phyloP scores from a whole-genome alignment of 2,888 invertebrate genomes.

The Acanthosepion lycidas region DNA sequence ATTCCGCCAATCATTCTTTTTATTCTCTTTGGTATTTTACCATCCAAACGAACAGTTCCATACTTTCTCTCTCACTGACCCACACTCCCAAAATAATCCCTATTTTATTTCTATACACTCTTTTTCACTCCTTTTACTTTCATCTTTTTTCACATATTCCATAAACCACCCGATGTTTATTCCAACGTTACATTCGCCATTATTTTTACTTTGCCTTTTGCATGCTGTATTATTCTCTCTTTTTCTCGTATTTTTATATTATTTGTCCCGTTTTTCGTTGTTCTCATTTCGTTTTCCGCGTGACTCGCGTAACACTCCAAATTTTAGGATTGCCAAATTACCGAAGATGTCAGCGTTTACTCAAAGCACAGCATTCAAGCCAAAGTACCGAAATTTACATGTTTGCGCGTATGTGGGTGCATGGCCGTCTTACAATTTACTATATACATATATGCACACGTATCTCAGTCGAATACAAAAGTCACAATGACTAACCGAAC shows the following conservation, averaged over 20 bases:
- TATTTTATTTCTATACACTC: too few relatives aligned
- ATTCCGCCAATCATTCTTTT: too few relatives aligned
- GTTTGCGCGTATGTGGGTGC: not conserved
- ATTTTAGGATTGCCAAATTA: conserved; percentile 33
- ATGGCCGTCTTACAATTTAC: not conserved
- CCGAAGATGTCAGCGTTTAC: not conserved
- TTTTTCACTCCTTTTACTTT: not conserved
- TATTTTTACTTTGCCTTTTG: not conserved
- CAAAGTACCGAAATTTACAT: not conserved
- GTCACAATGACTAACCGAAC: not conserved
- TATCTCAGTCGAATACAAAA: not conserved
- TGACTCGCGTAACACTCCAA: not conserved
- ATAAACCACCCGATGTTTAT: too few relatives aligned
- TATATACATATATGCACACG: not conserved
- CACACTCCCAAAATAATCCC: too few relatives aligned
- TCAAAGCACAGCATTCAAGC: not conserved
- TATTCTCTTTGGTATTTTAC: too few relatives aligned
- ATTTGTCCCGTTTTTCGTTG: not conserved
- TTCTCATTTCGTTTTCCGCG: not conserved
- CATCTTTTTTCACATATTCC: not conserved
- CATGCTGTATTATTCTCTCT: not conserved
- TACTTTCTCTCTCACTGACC: too few relatives aligned
- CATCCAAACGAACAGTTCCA: too few relatives aligned
- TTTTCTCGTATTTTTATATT: not conserved
- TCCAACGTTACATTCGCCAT: not conserved